These are phyloP conservation scores for Tychaedon coryphoeus DNA, from an alignment of 2,113 vertebrate species.

Conservation along the genomic window DNA sequence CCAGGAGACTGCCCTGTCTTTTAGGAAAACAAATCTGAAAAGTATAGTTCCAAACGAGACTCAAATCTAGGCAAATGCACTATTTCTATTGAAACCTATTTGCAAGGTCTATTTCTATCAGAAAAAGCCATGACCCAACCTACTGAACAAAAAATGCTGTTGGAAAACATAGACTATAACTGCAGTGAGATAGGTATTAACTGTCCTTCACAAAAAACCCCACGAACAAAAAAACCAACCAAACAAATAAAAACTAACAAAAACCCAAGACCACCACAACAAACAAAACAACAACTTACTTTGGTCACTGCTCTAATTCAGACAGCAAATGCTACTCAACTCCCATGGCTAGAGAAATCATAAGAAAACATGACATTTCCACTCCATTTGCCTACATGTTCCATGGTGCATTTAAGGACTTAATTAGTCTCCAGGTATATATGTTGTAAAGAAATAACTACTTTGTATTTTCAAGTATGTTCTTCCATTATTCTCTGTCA, in stretches of 20 bases:
- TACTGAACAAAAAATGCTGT: not conserved
- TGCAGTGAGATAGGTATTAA: not conserved
- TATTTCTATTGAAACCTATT: not conserved
- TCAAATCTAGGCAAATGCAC: not conserved
- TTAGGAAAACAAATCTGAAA: not conserved
- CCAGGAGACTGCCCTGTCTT: not conserved
- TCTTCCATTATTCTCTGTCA: not conserved
- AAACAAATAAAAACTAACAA: not conserved
- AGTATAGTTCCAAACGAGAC: not conserved
- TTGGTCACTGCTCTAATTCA: not conserved
- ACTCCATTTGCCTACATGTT: not conserved
- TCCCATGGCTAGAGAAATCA: not conserved
- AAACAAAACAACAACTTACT: not conserved
- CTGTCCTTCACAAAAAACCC: not conserved
- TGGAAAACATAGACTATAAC: not conserved
- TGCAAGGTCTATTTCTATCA: not conserved
- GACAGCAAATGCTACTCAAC: not conserved
- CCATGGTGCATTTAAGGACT: not conserved
- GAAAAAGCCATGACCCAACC: not conserved
- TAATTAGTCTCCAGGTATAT: not conserved
- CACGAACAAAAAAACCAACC: not conserved
- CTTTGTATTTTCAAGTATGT: not conserved
- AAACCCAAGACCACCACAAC: not conserved
- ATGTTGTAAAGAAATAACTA: not conserved
- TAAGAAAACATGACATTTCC: not conserved